phyloP scores from a whole-genome alignment of 1,140 invertebrate genomes.

The Drosophila baimaii region DNA sequence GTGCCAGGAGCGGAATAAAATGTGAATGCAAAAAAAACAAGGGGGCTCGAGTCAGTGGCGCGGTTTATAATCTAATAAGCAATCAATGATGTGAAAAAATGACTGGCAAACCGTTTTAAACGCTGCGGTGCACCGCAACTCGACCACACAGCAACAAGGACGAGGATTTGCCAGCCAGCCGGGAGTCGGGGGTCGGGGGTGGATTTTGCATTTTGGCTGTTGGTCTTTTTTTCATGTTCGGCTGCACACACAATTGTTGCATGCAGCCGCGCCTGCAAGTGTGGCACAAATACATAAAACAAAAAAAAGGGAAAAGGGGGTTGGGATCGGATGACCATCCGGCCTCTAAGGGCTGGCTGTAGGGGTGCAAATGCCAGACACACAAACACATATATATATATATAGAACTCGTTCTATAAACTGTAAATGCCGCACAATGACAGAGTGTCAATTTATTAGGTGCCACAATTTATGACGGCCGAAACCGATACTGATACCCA shows the following conservation, averaged over 20 bases:
- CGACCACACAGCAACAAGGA: conserved; percentile 37
- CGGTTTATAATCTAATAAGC: conserved; percentile 79
- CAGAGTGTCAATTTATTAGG: conserved; percentile 81
- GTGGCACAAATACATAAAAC: conserved; percentile 24
- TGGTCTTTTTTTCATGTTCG: conserved; percentile 46
- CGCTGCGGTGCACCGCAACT: conserved; percentile 72
- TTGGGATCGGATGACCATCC: conserved; percentile 13
- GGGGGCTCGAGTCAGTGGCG: conserved; percentile 49
- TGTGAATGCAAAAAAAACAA: conserved; percentile 22
- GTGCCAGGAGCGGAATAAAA: conserved; percentile 57
- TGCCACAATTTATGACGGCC: conserved; percentile 76
- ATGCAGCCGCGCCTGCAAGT: conserved; percentile 59
- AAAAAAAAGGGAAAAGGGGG: conserved; percentile 17
- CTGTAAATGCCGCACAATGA: conserved; percentile 80
- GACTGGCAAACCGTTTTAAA: conserved; percentile 78
- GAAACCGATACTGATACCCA: conserved; percentile 44
- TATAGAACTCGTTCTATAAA: conserved; percentile 47
- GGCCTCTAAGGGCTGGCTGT: background rate
- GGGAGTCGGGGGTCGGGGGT: conserved; percentile 37
- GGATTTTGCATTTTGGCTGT: conserved; percentile 53
- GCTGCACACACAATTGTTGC: conserved; percentile 70
- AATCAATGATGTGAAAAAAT: conserved; percentile 82
- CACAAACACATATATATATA: background rate
- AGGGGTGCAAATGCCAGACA: conserved; percentile 9
- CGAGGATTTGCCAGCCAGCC: conserved; percentile 9